These are phyloP conservation scores for Phragmatobia fuliginosa DNA, from an alignment of 2,888 invertebrate genomes.

Conservation along the genomic window DNA sequence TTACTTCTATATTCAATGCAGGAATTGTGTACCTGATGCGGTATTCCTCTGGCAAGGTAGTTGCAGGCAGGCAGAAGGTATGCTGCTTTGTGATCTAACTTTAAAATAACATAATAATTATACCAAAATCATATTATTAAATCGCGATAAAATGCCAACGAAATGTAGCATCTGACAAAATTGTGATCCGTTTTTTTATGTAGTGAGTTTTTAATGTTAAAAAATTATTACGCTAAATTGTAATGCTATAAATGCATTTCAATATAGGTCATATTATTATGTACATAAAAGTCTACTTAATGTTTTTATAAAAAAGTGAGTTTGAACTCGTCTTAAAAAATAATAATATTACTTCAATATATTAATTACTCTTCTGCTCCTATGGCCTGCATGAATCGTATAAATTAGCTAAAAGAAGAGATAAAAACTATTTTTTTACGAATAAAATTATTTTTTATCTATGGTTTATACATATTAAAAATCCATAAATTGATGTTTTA, in stretches of 20 bases:
- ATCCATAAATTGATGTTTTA: constrained; percentile 23
- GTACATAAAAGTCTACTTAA: constrained; percentile 53
- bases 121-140: constrained; percentile 8
- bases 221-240: background rate
- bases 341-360: constrained; percentile 13
- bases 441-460: constrained; percentile 1
- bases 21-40: constrained; percentile 38
- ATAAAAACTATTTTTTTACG: constrained; percentile 11
- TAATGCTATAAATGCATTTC: background rate
- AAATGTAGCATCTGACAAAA: background rate
- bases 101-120: background rate
- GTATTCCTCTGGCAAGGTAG: constrained; percentile 24
- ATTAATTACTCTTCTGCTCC: constrained; percentile 22
- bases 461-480: constrained; percentile 13
- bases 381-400: constrained; percentile 18
- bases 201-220: constrained; percentile 1
- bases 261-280: constrained; percentile 18
- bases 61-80: constrained; percentile 9
- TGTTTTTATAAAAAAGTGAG: constrained; percentile 58
- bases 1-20: constrained; percentile 9
- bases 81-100: constrained; percentile 31
- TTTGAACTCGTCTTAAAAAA: constrained; percentile 53
- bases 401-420: background rate
- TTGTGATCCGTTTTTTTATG: constrained; percentile 11
- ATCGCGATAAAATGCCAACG: constrained; percentile 11